Conservation (phyloP, 2,797 vertebrate genomes). For the Melanotaenia boesemani region DNA sequence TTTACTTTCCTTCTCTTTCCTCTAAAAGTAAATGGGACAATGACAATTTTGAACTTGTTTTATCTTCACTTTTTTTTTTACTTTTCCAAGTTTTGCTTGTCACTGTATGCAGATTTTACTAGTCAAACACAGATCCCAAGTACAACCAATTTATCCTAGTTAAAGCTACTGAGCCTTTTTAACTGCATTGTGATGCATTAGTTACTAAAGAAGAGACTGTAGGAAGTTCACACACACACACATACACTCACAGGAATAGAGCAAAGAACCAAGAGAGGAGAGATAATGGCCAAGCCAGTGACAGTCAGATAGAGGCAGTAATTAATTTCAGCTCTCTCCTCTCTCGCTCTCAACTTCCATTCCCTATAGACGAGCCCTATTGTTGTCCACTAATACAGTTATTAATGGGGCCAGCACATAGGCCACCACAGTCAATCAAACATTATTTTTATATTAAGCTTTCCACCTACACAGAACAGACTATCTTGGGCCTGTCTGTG, state of each 20-base stretch:
- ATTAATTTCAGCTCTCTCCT: conserved; percentile 75
- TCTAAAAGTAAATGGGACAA: background rate
- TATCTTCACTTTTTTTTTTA: background rate
- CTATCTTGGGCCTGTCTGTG: conserved; percentile 36
- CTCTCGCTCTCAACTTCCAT: conserved; percentile 52
- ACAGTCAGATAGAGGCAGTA: conserved; percentile 73
- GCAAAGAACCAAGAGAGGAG: conserved; percentile 33
- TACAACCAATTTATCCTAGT: background rate
- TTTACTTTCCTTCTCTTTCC: background rate
- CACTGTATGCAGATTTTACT: background rate
- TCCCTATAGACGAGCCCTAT: conserved; percentile 66
- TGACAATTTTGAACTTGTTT: background rate
- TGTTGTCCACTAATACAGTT: conserved; percentile 78
- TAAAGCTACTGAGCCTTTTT: background rate
- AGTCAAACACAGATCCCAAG: background rate
- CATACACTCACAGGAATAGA: conserved; percentile 20
- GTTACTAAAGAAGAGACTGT: conserved; percentile 36
- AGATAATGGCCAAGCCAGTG: conserved; percentile 69
- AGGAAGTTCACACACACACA: conserved; percentile 38
- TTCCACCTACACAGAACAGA: conserved; percentile 46
- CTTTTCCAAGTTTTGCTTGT: background rate
- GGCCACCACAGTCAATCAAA: conserved; percentile 74
- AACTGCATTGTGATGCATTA: conserved; percentile 23
- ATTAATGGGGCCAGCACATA: conserved; percentile 74
- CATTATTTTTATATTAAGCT: conserved; percentile 59